Percentiles rank a stretch among this genome's conserved stretches.
These are phyloP conservation scores for Alloscopus bannaensis DNA, from an alignment of 2,888 invertebrate genomes.

Conservation along the genomic window DNA sequence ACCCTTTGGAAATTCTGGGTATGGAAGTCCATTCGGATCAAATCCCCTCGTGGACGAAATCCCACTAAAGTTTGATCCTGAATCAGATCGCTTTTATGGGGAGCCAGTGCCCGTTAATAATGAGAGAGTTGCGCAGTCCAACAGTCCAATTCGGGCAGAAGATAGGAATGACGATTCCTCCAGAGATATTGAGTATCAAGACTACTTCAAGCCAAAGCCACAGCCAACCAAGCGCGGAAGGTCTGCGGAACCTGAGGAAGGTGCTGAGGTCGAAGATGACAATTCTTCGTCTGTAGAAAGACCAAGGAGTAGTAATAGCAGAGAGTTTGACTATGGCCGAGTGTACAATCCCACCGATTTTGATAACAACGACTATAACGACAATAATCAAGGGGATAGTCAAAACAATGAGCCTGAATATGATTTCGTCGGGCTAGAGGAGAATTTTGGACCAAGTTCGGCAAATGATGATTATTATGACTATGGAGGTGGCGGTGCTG, in stretches of 20 bases:
- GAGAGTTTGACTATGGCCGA: constrained; percentile 28
- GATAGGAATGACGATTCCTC: constrained; percentile 22
- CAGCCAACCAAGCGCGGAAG: constrained; percentile 11
- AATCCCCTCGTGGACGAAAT: constrained; percentile 58
- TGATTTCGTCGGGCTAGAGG: constrained; percentile 61
- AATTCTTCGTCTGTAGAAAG: constrained; percentile 11
- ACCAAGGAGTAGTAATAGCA: neutral
- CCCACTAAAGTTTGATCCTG: constrained; percentile 63
- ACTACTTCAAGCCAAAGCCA: neutral
- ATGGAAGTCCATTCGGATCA: constrained; percentile 36
- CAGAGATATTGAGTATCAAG: constrained; percentile 5
- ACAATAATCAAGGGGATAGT: constrained; percentile 3
- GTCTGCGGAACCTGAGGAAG: constrained; percentile 12
- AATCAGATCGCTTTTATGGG: constrained; percentile 65
- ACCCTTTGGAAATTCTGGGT: constrained; percentile 25
- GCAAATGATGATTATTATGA: constrained; percentile 11
- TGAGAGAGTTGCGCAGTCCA: constrained; percentile 44
- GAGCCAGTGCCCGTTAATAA: constrained; percentile 54
- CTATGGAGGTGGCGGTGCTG: constrained; percentile 21
- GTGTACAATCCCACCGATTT: constrained; percentile 43
- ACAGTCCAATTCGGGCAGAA: constrained; percentile 36
- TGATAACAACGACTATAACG: constrained; percentile 30
- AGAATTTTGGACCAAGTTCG: constrained; percentile 46
- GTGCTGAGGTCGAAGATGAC: neutral
- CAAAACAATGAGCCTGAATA: constrained; percentile 25